These are phyloP conservation scores for Agriopis aurantiaria DNA, from an alignment of 2,888 invertebrate genomes.

Conservation along the genomic window DNA sequence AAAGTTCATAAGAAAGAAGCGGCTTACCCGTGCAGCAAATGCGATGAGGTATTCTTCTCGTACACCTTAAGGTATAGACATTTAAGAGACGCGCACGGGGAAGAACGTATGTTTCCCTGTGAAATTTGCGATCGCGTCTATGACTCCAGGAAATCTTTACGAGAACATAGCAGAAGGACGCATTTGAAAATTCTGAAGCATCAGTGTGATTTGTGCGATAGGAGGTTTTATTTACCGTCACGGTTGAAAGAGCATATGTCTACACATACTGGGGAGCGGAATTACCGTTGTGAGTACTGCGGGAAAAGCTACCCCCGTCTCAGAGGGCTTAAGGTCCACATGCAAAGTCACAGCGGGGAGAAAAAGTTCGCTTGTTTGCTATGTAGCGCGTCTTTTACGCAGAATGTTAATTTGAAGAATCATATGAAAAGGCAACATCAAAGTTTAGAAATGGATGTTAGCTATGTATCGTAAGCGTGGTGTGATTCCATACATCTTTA, in stretches of 20 bases:
- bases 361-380: constrained; percentile 83
- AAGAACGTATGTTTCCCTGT: constrained; percentile 74
- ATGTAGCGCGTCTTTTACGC: constrained; percentile 84
- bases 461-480: constrained; percentile 38
- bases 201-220: constrained; percentile 77
- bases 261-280: constrained; percentile 83
- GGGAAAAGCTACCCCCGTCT: constrained; percentile 86
- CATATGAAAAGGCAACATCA: constrained; percentile 86
- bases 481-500: too few relatives aligned
- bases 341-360: constrained; percentile 83
- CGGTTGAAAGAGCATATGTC: constrained; percentile 81
- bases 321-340: constrained; percentile 86
- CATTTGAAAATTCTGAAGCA: constrained; percentile 75
- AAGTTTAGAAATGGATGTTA: constrained; percentile 60
- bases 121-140: constrained; percentile 76
- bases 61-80: constrained; percentile 73
- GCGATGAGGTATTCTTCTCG: constrained; percentile 72
- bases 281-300: constrained; percentile 85
- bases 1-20: constrained; percentile 78
- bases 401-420: constrained; percentile 84
- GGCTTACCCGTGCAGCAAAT: constrained; percentile 75
- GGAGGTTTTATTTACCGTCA: constrained; percentile 77
- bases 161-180: constrained; percentile 73
- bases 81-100: constrained; percentile 75
- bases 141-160: constrained; percentile 71